Evolutionary conservation across 53 echinoderm and acorn worm species (phyloP).

Genomic region (Hippasteria phrygiana): DNA sequence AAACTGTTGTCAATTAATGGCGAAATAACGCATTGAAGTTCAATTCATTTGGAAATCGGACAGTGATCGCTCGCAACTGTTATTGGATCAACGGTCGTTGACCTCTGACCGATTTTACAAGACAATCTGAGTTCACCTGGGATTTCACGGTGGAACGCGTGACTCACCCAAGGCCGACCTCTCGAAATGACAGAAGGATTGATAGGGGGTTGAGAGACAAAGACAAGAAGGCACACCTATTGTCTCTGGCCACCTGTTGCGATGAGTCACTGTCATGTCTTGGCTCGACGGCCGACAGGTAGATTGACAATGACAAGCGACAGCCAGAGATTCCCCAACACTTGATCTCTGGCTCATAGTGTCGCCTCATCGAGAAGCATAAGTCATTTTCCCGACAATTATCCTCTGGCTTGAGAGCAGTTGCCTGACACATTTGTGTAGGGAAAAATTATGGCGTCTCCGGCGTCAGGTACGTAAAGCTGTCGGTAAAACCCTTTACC

Average conservation of each 20-base stretch:
- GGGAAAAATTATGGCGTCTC: slow-evolving; percentile 17
- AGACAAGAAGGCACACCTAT: slow-evolving; percentile 6
- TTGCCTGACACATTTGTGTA: slow-evolving; percentile 43
- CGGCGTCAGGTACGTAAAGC: too few species aligned
- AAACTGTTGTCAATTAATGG: too few species aligned
- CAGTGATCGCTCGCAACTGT: background rate
- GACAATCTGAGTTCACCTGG: background rate
- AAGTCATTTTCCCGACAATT: slow-evolving; percentile 17
- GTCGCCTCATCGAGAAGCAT: background rate
- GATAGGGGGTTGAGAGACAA: background rate
- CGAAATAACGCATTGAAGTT: too few species aligned
- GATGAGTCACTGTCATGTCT: slow-evolving; percentile 42
- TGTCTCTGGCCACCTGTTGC: slow-evolving; percentile 43
- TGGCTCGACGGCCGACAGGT: background rate
- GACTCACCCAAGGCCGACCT: slow-evolving; percentile 25
- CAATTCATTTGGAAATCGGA: too few species aligned
- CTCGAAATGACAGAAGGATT: background rate
- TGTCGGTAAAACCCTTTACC: too few species aligned
- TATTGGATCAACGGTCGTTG: slow-evolving; percentile 3
- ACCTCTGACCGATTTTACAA: slow-evolving; percentile 33
- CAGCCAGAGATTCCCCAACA: background rate
- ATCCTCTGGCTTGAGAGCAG: background rate
- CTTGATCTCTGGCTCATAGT: background rate
- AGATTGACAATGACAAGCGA: slow-evolving; percentile 59
- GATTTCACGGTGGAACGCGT: background rate